These are phyloP conservation scores for Alauda arvensis DNA, from an alignment of 2,797 vertebrate species.

Conservation along the genomic window DNA sequence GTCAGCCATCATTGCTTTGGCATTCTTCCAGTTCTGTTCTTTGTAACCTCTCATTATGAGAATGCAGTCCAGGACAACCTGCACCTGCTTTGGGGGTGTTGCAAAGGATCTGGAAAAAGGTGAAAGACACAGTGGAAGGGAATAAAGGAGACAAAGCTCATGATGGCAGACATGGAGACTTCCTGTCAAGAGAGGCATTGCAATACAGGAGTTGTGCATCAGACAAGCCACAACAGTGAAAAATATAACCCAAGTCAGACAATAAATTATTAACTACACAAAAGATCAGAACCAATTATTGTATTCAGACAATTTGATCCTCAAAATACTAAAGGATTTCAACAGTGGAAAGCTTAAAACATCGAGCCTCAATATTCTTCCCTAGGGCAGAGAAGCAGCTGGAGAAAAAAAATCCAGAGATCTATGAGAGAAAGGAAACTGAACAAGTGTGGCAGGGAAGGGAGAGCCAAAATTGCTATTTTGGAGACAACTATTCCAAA, in stretches of 20 bases:
- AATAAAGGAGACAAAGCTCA: neutral
- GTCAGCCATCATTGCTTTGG: conserved; percentile 97
- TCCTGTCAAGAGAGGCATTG: neutral
- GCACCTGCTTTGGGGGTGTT: conserved; percentile 93
- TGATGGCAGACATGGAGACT: neutral
- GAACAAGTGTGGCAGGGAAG: neutral
- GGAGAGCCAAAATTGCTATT: neutral
- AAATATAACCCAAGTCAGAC: neutral
- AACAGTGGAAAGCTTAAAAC: neutral
- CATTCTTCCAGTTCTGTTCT: conserved; percentile 91
- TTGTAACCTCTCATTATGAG: conserved; percentile 91
- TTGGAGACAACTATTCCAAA: neutral
- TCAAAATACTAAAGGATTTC: neutral
- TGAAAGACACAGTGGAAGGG: neutral
- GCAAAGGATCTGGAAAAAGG: conserved; percentile 85
- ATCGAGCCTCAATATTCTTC: neutral
- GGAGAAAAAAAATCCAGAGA: neutral
- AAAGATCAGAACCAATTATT: neutral
- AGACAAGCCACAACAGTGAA: neutral
- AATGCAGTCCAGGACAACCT: conserved; percentile 92
- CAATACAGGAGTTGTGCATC: neutral
- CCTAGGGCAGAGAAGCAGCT: neutral
- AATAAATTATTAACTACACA: neutral
- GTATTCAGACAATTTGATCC: neutral
- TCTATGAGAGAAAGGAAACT: neutral